Conservation (phyloP, 1,140 invertebrate species). For the Diachasma alloeum region DNA sequence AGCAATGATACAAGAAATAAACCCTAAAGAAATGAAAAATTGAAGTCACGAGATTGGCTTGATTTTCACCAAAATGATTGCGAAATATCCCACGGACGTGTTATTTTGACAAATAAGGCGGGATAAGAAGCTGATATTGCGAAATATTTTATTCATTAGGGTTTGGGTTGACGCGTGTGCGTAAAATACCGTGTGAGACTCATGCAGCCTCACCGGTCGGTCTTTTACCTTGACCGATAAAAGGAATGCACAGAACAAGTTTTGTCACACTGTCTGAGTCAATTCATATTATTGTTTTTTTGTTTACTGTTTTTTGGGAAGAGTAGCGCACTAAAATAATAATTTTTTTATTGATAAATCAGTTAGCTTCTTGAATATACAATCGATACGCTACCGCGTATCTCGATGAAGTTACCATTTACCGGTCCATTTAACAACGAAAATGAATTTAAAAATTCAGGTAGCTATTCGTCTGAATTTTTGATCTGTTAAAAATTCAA, state of each 20-base stretch:
- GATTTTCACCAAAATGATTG: slow-evolving; percentile 16
- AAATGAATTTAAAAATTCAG: too few relatives aligned
- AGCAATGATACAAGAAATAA: background rate
- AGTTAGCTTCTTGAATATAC: too few relatives aligned
- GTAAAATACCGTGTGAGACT: slow-evolving; percentile 3
- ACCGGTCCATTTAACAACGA: too few relatives aligned
- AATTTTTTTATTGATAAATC: too few relatives aligned
- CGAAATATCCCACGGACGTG: slow-evolving; percentile 34
- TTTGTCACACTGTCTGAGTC: slow-evolving; percentile 20
- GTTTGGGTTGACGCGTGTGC: slow-evolving; percentile 39
- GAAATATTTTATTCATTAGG: slow-evolving; percentile 50
- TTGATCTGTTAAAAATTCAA: too few relatives aligned
- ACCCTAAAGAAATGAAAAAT: background rate
- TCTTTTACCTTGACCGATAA: slow-evolving; percentile 53
- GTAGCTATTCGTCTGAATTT: too few relatives aligned
- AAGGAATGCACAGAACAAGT: slow-evolving; percentile 44
- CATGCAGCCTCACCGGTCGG: background rate
- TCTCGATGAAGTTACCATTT: too few relatives aligned
- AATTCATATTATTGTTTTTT: background rate
- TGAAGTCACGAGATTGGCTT: slow-evolving; percentile 5
- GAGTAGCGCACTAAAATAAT: too few relatives aligned
- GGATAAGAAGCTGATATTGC: slow-evolving; percentile 37
- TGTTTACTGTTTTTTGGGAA: too few relatives aligned
- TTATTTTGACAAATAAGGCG: slow-evolving; percentile 43
- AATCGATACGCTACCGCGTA: too few relatives aligned